Evolutionary conservation across 2,888 invertebrate genomes (phyloP).

Genomic region (Drosophila gaucha): DNA sequence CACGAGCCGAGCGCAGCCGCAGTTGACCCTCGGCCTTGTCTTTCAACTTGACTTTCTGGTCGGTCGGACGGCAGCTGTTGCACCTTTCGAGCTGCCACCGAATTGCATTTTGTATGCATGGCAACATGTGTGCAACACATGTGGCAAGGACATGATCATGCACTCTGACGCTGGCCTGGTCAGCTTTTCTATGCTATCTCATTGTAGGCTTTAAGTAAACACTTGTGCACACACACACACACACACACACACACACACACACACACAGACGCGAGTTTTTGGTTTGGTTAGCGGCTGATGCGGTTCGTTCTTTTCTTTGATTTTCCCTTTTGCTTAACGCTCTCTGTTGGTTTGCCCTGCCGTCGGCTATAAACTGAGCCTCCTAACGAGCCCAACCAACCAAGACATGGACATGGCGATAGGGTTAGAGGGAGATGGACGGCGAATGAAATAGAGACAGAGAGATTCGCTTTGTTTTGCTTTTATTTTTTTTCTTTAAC

Average conservation of each 20-base stretch:
- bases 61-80: not conserved
- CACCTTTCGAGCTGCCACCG: slow-evolving; percentile 30
- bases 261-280: too few relatives aligned
- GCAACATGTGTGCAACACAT: slow-evolving; percentile 52
- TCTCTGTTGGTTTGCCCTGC: slow-evolving; percentile 41
- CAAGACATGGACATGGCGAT: slow-evolving; percentile 2
- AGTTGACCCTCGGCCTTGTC: slow-evolving; percentile 70
- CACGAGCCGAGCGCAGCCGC: slow-evolving; percentile 22
- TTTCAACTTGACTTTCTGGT: slow-evolving; percentile 76
- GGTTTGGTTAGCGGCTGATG: slow-evolving; percentile 54
- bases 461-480: slow-evolving; percentile 35
- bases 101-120: slow-evolving; percentile 73
- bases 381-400: slow-evolving; percentile 42
- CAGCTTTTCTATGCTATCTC: slow-evolving; percentile 14
- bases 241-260: slow-evolving; percentile 10
- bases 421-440: not conserved
- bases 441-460: not conserved
- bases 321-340: slow-evolving; percentile 36
- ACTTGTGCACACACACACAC: slow-evolving; percentile 7
- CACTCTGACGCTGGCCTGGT: slow-evolving; percentile 1
- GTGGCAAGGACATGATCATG: slow-evolving; percentile 47
- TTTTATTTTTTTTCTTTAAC: slow-evolving; percentile 45
- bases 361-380: slow-evolving; percentile 62
- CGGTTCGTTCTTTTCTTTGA: slow-evolving; percentile 67
- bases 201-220: slow-evolving; percentile 19